phyloP scores from a whole-genome alignment of 2,113 vertebrate genomes.

The Cyphomyrus discorhynchus region DNA sequence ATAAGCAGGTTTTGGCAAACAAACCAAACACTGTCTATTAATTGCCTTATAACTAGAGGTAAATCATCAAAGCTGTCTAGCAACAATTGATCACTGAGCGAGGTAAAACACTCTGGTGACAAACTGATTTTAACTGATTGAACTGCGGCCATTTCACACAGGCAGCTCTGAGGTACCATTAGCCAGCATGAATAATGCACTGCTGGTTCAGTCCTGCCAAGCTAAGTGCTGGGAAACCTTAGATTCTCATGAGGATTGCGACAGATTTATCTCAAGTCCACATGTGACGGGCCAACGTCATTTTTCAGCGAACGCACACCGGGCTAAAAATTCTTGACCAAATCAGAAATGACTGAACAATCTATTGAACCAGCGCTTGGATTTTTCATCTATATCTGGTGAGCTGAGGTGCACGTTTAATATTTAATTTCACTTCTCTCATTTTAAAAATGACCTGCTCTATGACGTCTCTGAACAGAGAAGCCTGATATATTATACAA shows the following conservation, averaged over 20 bases:
- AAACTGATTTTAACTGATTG: neutral
- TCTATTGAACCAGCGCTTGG: neutral
- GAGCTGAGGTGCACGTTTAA: neutral
- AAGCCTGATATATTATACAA: neutral
- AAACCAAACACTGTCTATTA: neutral
- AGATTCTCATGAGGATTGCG: slow-evolving; percentile 92
- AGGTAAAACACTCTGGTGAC: neutral
- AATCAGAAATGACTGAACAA: neutral
- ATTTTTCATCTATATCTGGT: neutral
- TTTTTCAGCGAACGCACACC: neutral
- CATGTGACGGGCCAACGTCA: slow-evolving; percentile 31
- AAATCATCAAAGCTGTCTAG: neutral
- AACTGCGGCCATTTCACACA: neutral
- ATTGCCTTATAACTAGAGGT: neutral
- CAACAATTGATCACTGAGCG: neutral
- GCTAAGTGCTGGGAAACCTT: slow-evolving; percentile 96
- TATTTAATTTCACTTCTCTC: slow-evolving; percentile 6
- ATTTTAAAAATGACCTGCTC: neutral
- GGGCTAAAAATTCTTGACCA: neutral
- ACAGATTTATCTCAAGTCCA: slow-evolving; percentile 96
- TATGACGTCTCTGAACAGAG: neutral
- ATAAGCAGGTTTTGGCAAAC: neutral
- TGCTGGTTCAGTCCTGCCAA: slow-evolving; percentile 78
- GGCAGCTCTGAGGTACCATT: slow-evolving; percentile 83
- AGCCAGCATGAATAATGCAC: slow-evolving; percentile 98